Conservation (phyloP, 2,888 invertebrate genomes). For the Zhuqinia jingwanae region DNA sequence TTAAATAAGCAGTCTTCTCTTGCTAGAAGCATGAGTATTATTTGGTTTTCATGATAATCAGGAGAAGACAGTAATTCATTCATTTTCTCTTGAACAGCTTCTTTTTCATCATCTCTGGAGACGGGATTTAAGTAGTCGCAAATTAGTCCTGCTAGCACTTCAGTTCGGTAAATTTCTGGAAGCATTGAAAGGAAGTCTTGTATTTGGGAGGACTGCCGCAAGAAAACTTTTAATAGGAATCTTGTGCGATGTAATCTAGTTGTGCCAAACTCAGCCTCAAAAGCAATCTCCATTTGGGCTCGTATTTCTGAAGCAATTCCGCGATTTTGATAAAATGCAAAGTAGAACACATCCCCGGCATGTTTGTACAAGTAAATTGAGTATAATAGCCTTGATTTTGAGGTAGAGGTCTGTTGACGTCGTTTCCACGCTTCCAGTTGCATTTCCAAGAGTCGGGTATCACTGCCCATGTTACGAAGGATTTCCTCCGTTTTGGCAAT, state of each 20-base stretch:
- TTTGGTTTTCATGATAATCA: constrained; percentile 69
- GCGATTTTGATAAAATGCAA: constrained; percentile 65
- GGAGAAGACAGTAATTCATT: constrained; percentile 61
- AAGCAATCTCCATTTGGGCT: constrained; percentile 40
- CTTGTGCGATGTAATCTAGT: constrained; percentile 32
- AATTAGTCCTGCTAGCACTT: constrained; percentile 55
- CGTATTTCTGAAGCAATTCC: constrained; percentile 51
- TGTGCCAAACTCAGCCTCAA: constrained; percentile 55
- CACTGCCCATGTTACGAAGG: constrained; percentile 53
- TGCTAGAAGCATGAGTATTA: constrained; percentile 52
- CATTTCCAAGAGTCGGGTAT: constrained; percentile 53
- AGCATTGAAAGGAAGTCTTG: constrained; percentile 62
- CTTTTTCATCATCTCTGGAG: constrained; percentile 38
- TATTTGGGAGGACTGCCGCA: constrained; percentile 56
- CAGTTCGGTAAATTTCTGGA: constrained; percentile 59
- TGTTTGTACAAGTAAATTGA: constrained; percentile 48
- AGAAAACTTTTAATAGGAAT: constrained; percentile 49
- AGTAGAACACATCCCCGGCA: constrained; percentile 64
- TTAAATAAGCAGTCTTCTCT: constrained; percentile 54
- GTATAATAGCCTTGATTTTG: constrained; percentile 63
- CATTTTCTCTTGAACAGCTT: constrained; percentile 46
- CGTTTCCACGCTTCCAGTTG: constrained; percentile 53
- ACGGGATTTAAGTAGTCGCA: constrained; percentile 60
- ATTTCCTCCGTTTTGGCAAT: constrained; percentile 68
- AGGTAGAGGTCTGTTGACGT: constrained; percentile 49